phyloP scores from a whole-genome alignment of 2,888 invertebrate genomes.

The Macrophya annulata region DNA sequence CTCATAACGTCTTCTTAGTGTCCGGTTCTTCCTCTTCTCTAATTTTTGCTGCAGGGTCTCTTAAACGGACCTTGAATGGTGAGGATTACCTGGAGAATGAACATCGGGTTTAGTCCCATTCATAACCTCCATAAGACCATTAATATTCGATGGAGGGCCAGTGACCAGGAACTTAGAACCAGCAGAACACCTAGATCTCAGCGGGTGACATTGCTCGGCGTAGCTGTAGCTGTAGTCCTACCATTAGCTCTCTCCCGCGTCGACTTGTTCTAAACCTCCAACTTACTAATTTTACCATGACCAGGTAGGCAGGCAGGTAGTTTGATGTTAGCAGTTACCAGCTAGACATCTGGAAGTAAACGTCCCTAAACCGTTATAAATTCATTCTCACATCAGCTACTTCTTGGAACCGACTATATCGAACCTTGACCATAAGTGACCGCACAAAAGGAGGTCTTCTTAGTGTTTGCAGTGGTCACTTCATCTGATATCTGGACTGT shows the following conservation, averaged over 20 bases:
- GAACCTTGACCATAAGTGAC: not conserved
- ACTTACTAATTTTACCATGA: constrained; percentile 34
- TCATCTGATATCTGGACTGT: not conserved
- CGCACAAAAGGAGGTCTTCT: not conserved
- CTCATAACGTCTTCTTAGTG: not conserved
- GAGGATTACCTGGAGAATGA: constrained; percentile 16
- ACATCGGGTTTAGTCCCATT: not conserved
- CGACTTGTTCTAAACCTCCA: constrained; percentile 40
- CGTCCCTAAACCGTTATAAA: constrained; percentile 33
- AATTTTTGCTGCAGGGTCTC: not conserved
- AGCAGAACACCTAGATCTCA: constrained; percentile 61
- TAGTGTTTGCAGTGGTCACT: too few relatives aligned
- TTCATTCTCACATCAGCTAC: constrained; percentile 1
- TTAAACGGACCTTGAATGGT: not conserved
- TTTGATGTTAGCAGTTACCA: constrained; percentile 34
- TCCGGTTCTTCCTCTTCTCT: not conserved
- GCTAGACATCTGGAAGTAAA: constrained; percentile 29
- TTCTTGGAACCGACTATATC: not conserved
- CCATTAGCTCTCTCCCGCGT: constrained; percentile 28
- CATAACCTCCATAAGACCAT: constrained; percentile 31
- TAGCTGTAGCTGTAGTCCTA: not conserved
- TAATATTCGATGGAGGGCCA: constrained; percentile 21
- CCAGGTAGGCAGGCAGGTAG: constrained; percentile 11
- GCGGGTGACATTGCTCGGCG: constrained; percentile 56
- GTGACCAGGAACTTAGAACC: constrained; percentile 24